These are phyloP conservation scores for Cabera pusaria DNA, from an alignment of 2,888 invertebrate genomes.

Conservation along the genomic window DNA sequence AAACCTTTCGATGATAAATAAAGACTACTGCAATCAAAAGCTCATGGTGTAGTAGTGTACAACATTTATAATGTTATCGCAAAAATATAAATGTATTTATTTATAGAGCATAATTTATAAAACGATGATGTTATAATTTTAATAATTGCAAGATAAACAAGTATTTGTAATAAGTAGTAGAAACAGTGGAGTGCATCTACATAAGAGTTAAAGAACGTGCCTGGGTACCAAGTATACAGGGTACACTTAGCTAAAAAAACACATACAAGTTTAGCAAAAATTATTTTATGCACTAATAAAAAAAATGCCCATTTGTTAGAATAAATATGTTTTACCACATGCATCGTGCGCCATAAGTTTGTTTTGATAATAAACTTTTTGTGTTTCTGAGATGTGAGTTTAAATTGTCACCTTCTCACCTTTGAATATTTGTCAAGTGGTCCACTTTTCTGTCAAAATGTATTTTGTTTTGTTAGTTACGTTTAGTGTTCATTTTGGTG, in stretches of 20 bases:
- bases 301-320: too few species aligned
- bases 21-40: too few species aligned
- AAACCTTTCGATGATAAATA: too few species aligned
- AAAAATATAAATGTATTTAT: too few species aligned
- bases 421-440: slow-evolving; percentile 56
- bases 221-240: slow-evolving; percentile 21
- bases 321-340: slow-evolving; percentile 37
- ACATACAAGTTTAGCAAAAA: too few species aligned
- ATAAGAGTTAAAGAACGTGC: slow-evolving; percentile 35
- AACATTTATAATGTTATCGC: too few species aligned
- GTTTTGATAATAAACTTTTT: slow-evolving; percentile 5
- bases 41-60: too few species aligned
- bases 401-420: slow-evolving; percentile 53
- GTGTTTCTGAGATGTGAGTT: slow-evolving; percentile 20
- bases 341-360: slow-evolving; percentile 51
- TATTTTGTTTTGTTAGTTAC: slow-evolving; percentile 39
- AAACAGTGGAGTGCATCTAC: slow-evolving; percentile 39
- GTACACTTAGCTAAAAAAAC: slow-evolving; percentile 12
- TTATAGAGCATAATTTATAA: too few species aligned
- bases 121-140: too few species aligned
- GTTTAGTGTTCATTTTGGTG: slow-evolving; percentile 30
- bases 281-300: too few species aligned
- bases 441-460: slow-evolving; percentile 69
- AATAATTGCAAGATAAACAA: too few species aligned
- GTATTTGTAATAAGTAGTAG: slow-evolving; percentile 15